A percentile compares a stretch with the other conserved stretches of the same genome.
Conservation (phyloP, 2,797 vertebrate species). For the Babyrousa celebensis region DNA sequence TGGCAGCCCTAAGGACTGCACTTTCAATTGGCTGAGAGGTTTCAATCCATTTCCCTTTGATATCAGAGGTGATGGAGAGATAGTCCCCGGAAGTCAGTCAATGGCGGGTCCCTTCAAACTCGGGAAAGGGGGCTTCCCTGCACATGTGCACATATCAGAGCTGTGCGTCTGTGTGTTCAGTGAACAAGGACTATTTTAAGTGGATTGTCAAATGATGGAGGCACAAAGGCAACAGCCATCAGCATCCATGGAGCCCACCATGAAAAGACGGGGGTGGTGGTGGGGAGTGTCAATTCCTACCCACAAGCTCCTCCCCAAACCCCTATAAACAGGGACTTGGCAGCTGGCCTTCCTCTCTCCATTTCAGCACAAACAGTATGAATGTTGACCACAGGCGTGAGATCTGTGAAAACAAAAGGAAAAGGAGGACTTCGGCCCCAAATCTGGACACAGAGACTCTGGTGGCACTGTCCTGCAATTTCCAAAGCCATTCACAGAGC, state of each 20-base stretch:
- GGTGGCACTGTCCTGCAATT: fast-evolving
- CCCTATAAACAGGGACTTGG: fast-evolving
- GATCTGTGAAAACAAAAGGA: neutral
- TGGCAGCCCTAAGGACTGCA: fast-evolving
- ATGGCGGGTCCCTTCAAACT: neutral
- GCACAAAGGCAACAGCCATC: neutral
- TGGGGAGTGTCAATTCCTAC: neutral
- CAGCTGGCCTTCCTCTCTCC: neutral
- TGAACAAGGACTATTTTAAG: fast-evolving
- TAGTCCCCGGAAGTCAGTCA: neutral
- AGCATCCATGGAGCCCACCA: fast-evolving
- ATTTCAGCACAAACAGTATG: neutral
- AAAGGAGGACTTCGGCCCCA: neutral
- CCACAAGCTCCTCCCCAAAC: neutral
- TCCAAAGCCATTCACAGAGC: neutral
- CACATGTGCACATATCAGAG: fast-evolving
- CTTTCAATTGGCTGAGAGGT: fast-evolving
- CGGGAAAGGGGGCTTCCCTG: neutral
- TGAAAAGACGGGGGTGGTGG: neutral
- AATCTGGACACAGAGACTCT: neutral
- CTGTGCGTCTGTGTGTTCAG: fast-evolving
- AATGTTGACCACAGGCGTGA: fast-evolving
- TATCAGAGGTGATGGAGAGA: neutral
- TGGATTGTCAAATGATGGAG: fast-evolving
- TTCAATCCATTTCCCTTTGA: neutral